These are phyloP conservation scores for Chaetodon trifasciatus DNA, from an alignment of 2,797 vertebrate species.

Conservation along the genomic window DNA sequence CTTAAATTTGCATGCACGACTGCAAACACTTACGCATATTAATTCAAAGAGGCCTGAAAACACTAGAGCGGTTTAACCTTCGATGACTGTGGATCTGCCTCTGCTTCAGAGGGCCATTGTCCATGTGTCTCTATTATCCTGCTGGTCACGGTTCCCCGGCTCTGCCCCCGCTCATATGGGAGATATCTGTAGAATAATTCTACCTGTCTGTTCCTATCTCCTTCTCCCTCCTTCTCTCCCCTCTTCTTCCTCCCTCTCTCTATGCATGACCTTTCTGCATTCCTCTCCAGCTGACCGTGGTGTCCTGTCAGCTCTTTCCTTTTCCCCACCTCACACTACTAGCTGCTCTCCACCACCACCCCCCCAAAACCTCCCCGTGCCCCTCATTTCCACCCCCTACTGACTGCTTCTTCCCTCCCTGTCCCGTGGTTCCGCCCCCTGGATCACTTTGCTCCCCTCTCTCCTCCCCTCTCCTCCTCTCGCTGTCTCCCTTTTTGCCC, in stretches of 20 bases:
- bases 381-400: slow-evolving; percentile 54
- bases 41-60: slow-evolving; percentile 49
- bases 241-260: slow-evolving; percentile 24
- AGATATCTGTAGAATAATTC: slow-evolving; percentile 79
- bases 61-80: slow-evolving; percentile 68
- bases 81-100: slow-evolving; percentile 52
- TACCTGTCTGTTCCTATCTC: slow-evolving; percentile 79
- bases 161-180: slow-evolving; percentile 68
- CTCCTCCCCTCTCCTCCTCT: slow-evolving; percentile 61
- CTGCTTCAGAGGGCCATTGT: slow-evolving; percentile 69
- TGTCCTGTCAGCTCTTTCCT: slow-evolving; percentile 66
- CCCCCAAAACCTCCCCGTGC: slow-evolving; percentile 26
- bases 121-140: slow-evolving; percentile 80
- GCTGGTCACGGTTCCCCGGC: slow-evolving; percentile 73
- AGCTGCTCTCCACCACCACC: slow-evolving; percentile 18
- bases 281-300: slow-evolving; percentile 79
- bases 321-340: slow-evolving; percentile 61
- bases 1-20: slow-evolving; percentile 50
- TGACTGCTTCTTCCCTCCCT: slow-evolving; percentile 44
- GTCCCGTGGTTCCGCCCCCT: slow-evolving; percentile 70
- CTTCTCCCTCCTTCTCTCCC: slow-evolving; percentile 40
- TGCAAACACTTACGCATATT: slow-evolving; percentile 42
- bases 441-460: slow-evolving; percentile 67
- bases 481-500: slow-evolving; percentile 64
- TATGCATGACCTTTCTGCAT: slow-evolving; percentile 73